phyloP scores from a whole-genome alignment of 2,797 vertebrate genomes.

The Karalla daura region DNA sequence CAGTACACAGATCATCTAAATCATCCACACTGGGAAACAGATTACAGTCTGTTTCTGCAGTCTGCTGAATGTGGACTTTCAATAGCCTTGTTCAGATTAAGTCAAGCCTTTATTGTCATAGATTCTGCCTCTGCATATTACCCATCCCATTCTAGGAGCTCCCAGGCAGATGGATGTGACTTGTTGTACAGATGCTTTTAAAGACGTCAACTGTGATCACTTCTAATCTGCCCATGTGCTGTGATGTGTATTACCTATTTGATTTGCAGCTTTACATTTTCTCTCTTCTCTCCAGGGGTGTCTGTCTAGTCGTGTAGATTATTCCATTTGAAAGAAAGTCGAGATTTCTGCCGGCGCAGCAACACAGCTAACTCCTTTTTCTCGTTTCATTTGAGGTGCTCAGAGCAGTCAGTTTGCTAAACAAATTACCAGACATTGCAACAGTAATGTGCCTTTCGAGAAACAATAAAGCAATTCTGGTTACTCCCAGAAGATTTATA shows the following conservation, averaged over 20 bases:
- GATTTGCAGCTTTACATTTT: background rate
- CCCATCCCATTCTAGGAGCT: too few relatives aligned
- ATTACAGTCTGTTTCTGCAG: background rate
- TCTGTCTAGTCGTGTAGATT: background rate
- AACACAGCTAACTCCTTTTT: background rate
- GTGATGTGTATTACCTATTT: background rate
- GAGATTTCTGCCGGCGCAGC: background rate
- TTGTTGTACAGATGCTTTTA: slow-evolving; percentile 12
- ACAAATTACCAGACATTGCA: too few relatives aligned
- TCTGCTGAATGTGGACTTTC: slow-evolving; percentile 10
- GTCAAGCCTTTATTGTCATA: too few relatives aligned
- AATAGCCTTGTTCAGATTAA: background rate
- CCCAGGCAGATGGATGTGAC: too few relatives aligned
- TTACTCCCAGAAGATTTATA: background rate
- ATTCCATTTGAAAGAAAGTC: background rate
- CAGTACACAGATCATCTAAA: slow-evolving; percentile 10
- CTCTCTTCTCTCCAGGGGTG: background rate
- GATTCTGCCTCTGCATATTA: too few relatives aligned
- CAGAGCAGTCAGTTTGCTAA: background rate
- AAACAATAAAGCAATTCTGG: background rate
- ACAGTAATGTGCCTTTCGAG: background rate
- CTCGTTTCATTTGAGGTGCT: background rate
- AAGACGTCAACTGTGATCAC: background rate
- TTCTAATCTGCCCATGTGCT: too few relatives aligned
- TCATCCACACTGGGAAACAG: slow-evolving; percentile 17